Percentiles rank a stretch among this genome's conserved stretches.
Evolutionary conservation across 2,888 invertebrate genomes (phyloP).

Genomic region (Pachydiplax longipennis): DNA sequence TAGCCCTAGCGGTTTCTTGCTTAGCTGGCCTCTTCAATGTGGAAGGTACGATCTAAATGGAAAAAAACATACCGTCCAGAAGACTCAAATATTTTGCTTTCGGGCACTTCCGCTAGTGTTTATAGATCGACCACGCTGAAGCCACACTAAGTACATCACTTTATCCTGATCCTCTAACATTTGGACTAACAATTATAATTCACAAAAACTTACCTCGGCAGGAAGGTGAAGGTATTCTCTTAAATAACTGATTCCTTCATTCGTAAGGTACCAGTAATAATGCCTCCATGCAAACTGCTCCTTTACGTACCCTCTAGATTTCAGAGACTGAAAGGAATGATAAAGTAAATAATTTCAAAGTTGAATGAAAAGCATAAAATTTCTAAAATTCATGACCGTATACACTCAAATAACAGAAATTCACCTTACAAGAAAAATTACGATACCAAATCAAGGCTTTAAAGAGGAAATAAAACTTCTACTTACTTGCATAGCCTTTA

Average conservation of each 20-base stretch:
- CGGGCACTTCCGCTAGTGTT: too few relatives aligned
- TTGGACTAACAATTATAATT: too few relatives aligned
- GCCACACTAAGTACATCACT: too few relatives aligned
- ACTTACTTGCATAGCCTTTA: constrained; percentile 90
- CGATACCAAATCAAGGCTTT: not conserved
- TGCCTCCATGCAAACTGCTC: constrained; percentile 99
- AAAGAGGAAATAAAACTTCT: not conserved
- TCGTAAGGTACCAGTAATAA: constrained; percentile 99
- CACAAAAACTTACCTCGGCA: constrained; percentile 69
- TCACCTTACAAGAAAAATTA: not conserved
- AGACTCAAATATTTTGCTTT: too few relatives aligned
- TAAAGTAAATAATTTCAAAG: not conserved
- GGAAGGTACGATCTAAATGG: constrained; percentile 85
- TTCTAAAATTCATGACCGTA: not conserved
- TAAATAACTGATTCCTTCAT: constrained; percentile 97
- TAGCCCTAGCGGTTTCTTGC: constrained; percentile 83
- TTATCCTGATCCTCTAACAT: too few relatives aligned
- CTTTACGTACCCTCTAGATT: constrained; percentile 96
- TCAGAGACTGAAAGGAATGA: constrained; percentile 73
- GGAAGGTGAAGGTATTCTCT: constrained; percentile 95
- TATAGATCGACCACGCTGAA: too few relatives aligned
- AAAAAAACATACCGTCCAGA: constrained; percentile 53
- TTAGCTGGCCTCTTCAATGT: constrained; percentile 92
- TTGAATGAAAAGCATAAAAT: not conserved
- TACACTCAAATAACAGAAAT: not conserved